phyloP scores from a whole-genome alignment of 2,797 vertebrate genomes.

The Enteromius radiatus region DNA sequence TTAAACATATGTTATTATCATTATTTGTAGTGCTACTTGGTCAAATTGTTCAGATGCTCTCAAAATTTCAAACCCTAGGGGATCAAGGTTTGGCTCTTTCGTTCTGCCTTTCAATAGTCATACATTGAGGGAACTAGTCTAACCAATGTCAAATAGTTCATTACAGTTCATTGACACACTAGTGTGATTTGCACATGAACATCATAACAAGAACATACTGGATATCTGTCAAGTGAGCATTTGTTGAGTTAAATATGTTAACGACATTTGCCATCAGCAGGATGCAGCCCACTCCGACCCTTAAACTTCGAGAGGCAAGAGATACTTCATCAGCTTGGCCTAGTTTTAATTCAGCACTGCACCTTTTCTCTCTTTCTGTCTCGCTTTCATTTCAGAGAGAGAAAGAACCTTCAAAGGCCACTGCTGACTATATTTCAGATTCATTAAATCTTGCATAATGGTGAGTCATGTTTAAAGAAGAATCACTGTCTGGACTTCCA shows the following conservation, averaged over 20 bases:
- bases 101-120: neutral
- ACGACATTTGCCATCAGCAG: constrained; percentile 23
- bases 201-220: neutral
- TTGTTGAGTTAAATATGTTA: constrained; percentile 12
- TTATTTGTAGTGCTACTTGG: neutral
- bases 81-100: neutral
- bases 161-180: neutral
- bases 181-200: neutral
- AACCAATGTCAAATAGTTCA: neutral
- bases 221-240: constrained; percentile 9
- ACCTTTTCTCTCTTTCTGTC: constrained; percentile 33
- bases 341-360: constrained; percentile 29
- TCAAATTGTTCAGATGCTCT: neutral
- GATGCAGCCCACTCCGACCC: constrained; percentile 1
- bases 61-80: too few relatives aligned
- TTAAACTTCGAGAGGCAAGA: constrained; percentile 12
- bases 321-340: constrained; percentile 34
- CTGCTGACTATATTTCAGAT: constrained; percentile 48
- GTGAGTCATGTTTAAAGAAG: constrained; percentile 53
- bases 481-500: constrained; percentile 35
- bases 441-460: constrained; percentile 57
- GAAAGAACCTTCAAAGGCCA: constrained; percentile 44
- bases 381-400: neutral
- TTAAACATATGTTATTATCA: neutral
- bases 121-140: neutral